Percentiles rank a stretch among this genome's conserved stretches.
Conservation (phyloP, 2,113 vertebrate genomes). For the Ursus arctos region DNA sequence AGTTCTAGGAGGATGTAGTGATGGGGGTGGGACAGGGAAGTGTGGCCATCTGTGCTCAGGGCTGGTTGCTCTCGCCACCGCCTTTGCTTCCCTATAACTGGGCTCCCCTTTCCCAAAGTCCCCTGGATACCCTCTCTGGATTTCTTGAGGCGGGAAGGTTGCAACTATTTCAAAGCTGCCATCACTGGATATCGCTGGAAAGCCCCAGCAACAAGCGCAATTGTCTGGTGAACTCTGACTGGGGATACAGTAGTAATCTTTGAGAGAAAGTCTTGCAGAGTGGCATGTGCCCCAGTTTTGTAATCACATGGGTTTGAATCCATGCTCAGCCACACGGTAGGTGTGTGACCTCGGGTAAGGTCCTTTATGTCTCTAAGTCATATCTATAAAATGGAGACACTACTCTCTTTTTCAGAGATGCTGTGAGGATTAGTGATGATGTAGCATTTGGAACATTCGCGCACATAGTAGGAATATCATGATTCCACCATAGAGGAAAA, state of each 20-base stretch:
- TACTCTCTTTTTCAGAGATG: not conserved
- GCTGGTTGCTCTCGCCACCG: not conserved
- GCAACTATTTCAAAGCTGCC: not conserved
- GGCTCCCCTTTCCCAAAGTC: not conserved
- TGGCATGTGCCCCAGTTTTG: not conserved
- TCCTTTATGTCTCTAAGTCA: not conserved
- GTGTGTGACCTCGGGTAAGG: not conserved
- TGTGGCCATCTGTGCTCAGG: conserved; percentile 58
- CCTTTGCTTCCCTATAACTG: not conserved
- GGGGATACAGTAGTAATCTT: not conserved
- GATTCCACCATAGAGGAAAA: conserved; percentile 28
- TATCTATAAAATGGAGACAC: not conserved
- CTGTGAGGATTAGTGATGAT: not conserved
- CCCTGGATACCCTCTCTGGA: not conserved
- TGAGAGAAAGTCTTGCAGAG: not conserved
- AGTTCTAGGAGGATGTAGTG: conserved; percentile 64
- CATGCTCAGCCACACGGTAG: not conserved
- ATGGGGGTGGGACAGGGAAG: conserved; percentile 35
- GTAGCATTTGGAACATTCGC: not conserved
- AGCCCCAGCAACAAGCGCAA: not conserved
- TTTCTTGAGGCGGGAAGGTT: not conserved
- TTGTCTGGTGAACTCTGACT: not conserved
- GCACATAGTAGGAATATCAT: not conserved
- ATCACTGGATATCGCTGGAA: not conserved
- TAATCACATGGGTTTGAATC: conserved; percentile 7